phyloP scores from a whole-genome alignment of 2,113 vertebrate species.

The Engystomops pustulosus region DNA sequence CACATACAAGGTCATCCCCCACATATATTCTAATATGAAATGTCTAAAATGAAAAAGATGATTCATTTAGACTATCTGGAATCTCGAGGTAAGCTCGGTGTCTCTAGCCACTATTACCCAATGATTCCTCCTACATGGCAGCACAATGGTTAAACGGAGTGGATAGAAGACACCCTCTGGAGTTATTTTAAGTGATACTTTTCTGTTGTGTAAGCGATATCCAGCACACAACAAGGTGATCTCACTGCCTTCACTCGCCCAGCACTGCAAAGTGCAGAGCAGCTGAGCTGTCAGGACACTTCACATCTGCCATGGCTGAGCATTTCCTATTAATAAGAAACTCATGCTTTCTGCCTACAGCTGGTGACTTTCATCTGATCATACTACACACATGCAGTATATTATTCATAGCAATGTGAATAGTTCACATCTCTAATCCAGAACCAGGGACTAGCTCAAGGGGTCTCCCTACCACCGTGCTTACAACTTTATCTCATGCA shows the following conservation, averaged over 20 bases:
- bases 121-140: background rate
- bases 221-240: constrained; percentile 14
- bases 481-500: no score
- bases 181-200: constrained; percentile 12
- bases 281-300: background rate
- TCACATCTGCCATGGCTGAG: background rate
- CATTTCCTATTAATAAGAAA: background rate
- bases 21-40: no score
- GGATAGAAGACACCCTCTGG: background rate
- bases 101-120: background rate
- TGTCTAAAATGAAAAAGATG: no score
- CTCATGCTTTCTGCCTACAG: background rate
- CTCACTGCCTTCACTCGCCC: background rate
- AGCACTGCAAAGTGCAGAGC: background rate
- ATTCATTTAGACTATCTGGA: no score
- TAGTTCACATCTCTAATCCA: no score
- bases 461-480: no score
- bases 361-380: background rate
- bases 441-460: no score
- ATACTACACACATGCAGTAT: background rate
- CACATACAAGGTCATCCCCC: background rate
- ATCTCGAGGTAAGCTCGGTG: no score
- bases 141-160: background rate
- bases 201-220: constrained; percentile 22
- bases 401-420: background rate